These are phyloP conservation scores for Drosophila nigritarsus DNA, from an alignment of 2,888 invertebrate genomes.

Conservation along the genomic window DNA sequence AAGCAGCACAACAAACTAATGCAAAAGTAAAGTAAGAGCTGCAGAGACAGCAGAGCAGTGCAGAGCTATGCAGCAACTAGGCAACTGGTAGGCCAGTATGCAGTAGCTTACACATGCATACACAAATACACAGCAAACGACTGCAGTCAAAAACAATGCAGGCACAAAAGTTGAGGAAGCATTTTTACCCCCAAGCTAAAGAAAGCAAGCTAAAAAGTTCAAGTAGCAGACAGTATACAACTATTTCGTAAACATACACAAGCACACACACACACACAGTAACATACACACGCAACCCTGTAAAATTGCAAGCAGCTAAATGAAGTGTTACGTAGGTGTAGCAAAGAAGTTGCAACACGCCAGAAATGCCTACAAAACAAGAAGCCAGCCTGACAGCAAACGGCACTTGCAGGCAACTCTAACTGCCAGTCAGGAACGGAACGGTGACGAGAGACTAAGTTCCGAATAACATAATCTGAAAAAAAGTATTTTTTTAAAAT, in stretches of 20 bases:
- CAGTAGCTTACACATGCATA: neutral
- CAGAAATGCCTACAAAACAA: conserved; percentile 52
- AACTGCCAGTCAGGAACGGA: conserved; percentile 55
- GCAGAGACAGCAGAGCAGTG: conserved; percentile 37
- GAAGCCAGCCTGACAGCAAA: conserved; percentile 56
- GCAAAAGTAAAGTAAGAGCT: conserved; percentile 62
- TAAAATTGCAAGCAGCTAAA: conserved; percentile 66
- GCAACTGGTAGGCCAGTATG: conserved; percentile 31
- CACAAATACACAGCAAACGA: conserved; percentile 21
- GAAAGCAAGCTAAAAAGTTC: conserved; percentile 70
- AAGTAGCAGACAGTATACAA: conserved; percentile 75
- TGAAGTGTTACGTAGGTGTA: conserved; percentile 71
- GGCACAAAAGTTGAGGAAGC: conserved; percentile 71
- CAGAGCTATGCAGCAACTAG: neutral
- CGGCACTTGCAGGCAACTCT: conserved; percentile 62
- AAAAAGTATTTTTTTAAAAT: neutral
- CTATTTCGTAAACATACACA: conserved; percentile 70
- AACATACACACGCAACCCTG: conserved; percentile 42
- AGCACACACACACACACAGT: conserved; percentile 3
- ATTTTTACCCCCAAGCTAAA: conserved; percentile 53
- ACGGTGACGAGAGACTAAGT: neutral
- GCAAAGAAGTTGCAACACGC: conserved; percentile 44
- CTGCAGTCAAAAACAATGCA: conserved; percentile 78
- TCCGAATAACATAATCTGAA: neutral
- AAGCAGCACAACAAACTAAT: conserved; percentile 52